Evolutionary conservation across 2,113 vertebrate genomes (phyloP).

Genomic region (Scalopus aquaticus): DNA sequence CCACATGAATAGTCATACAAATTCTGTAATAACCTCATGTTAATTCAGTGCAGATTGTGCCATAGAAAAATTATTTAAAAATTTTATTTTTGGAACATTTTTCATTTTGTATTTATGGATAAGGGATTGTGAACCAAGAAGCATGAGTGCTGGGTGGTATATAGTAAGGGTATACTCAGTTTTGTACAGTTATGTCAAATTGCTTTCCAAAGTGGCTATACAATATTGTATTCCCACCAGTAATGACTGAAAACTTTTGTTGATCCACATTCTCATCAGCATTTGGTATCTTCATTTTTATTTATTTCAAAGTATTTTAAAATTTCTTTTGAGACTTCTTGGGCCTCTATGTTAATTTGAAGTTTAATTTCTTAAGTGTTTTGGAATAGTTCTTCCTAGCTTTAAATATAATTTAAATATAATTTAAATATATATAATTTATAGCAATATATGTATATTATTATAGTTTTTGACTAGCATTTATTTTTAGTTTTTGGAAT

Average conservation of each 20-base stretch:
- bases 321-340: neutral
- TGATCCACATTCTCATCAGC: neutral
- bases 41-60: neutral
- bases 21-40: neutral
- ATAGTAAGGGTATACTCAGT: neutral
- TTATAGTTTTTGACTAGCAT: neutral
- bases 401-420: neutral
- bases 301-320: neutral
- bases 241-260: neutral
- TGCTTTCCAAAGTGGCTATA: neutral
- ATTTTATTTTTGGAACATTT: neutral
- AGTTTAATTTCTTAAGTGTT: neutral
- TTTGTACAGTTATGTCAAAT: neutral
- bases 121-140: neutral
- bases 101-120: neutral
- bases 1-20: neutral
- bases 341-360: neutral
- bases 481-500: neutral
- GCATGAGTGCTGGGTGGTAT: neutral
- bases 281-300: neutral
- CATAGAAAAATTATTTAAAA: neutral
- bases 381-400: neutral
- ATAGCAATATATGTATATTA: too few relatives aligned
- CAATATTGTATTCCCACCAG: neutral
- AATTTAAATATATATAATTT: too few relatives aligned